A percentile compares a stretch with the other conserved stretches of the same genome.
Evolutionary conservation across 1,140 invertebrate genomes (phyloP).

Genomic region (Drosophila novamexicana): DNA sequence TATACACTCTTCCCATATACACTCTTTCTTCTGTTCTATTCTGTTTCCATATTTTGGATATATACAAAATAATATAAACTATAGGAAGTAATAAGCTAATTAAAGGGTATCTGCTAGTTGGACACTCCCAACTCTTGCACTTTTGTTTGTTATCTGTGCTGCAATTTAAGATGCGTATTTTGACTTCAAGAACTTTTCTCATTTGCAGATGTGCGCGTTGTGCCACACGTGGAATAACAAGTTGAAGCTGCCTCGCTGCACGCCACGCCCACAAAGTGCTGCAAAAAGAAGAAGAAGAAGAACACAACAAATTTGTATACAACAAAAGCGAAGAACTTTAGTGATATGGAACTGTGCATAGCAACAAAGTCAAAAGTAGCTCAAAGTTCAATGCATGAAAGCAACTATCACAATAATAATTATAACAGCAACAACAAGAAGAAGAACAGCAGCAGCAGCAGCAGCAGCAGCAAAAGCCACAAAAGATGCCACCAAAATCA

Average conservation of each 20-base stretch:
- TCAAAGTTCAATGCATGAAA: constrained; percentile 61
- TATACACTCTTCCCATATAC: no score
- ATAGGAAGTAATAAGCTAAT: no score
- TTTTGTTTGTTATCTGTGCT: not conserved
- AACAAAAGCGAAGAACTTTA: constrained; percentile 44
- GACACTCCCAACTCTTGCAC: not conserved
- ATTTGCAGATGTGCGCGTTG: constrained; percentile 71
- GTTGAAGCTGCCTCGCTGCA: constrained; percentile 53
- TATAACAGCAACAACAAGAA: not conserved
- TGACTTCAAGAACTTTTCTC: constrained; percentile 57
- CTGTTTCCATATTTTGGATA: not conserved
- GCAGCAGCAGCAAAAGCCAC: constrained; percentile 56
- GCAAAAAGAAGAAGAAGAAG: constrained; percentile 2
- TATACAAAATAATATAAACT: no score
- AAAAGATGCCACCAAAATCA: constrained; percentile 79
- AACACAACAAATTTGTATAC: constrained; percentile 20
- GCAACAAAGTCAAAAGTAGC: constrained; percentile 69
- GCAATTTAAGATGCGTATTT: not conserved
- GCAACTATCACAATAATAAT: constrained; percentile 55
- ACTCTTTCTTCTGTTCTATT: no score
- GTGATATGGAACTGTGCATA: constrained; percentile 80
- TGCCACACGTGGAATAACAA: constrained; percentile 51
- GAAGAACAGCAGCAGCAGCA: not conserved
- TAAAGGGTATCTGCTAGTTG: not conserved
- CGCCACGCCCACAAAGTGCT: constrained; percentile 57